Percentiles rank a stretch among this genome's conserved stretches.
Evolutionary conservation across 2,888 invertebrate species (phyloP).

Genomic region (Sisyra nigra): DNA sequence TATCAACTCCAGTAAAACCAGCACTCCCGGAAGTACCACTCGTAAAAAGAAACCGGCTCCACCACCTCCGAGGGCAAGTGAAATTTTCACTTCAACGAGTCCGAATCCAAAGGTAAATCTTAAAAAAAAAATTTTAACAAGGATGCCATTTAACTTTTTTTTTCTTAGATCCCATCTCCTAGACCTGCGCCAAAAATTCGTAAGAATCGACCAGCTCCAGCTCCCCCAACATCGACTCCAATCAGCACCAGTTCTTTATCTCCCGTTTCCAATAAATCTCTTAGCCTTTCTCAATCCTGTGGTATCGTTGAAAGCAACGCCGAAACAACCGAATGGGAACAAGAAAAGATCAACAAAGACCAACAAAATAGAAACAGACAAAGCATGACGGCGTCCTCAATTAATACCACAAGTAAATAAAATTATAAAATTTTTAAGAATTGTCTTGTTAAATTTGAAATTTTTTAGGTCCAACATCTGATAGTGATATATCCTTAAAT

Average conservation of each 20-base stretch:
- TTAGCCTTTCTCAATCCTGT: background rate
- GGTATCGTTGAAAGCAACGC: slow-evolving; percentile 9
- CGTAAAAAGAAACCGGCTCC: slow-evolving; percentile 55
- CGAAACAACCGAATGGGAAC: slow-evolving; percentile 28
- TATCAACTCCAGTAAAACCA: slow-evolving; percentile 19
- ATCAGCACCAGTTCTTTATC: too few species aligned
- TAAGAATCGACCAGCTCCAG: slow-evolving; percentile 50
- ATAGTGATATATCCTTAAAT: slow-evolving; percentile 12
- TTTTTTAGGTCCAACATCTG: slow-evolving; percentile 15
- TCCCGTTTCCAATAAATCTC: slow-evolving; percentile 10
- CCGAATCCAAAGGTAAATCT: background rate
- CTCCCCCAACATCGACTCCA: slow-evolving; percentile 29
- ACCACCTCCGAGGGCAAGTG: slow-evolving; percentile 33
- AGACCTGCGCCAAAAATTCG: slow-evolving; percentile 30
- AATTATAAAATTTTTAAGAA: too few species aligned
- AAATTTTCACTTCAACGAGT: slow-evolving; percentile 3
- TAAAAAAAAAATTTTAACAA: too few species aligned
- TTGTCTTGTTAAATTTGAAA: too few species aligned
- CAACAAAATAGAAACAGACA: slow-evolving; percentile 38
- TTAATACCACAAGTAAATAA: background rate
- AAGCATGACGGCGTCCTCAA: slow-evolving; percentile 18
- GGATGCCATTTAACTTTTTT: too few species aligned
- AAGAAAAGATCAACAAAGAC: slow-evolving; percentile 39
- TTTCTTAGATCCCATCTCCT: background rate
- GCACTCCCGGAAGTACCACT: slow-evolving; percentile 31